A percentile compares a stretch with the other conserved stretches of the same genome.
Evolutionary conservation across 2,888 invertebrate species (phyloP).

Genomic region (Octodonta nipae): DNA sequence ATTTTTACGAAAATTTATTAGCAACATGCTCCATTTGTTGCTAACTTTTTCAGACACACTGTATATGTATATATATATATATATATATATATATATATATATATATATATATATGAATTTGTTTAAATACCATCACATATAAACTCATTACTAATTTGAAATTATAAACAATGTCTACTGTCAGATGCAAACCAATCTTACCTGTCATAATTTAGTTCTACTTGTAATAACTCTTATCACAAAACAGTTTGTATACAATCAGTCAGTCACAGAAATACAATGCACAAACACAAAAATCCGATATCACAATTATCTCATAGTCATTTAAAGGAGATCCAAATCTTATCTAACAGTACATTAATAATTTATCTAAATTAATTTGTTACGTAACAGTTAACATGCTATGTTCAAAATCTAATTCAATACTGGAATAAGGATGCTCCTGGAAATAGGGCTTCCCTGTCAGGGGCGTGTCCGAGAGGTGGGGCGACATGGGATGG

Average conservation of each 20-base stretch:
- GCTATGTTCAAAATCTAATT: conserved; percentile 15
- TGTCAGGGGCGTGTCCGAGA: conserved; percentile 34
- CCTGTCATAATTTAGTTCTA: conserved; percentile 3
- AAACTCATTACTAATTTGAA: too few species aligned
- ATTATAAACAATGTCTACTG: too few species aligned
- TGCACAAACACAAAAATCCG: neutral
- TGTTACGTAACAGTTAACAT: conserved; percentile 5
- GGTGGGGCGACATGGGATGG: conserved; percentile 47
- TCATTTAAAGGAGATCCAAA: neutral
- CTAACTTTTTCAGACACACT: too few species aligned
- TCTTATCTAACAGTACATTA: too few species aligned
- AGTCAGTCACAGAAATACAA: neutral
- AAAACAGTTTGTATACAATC: neutral
- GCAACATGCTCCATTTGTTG: too few species aligned
- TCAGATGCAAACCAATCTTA: too few species aligned
- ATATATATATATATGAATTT: too few species aligned
- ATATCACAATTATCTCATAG: neutral
- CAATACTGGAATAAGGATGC: conserved; percentile 24
- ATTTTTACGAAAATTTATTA: too few species aligned
- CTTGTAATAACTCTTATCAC: neutral
- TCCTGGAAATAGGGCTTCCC: conserved; percentile 25
- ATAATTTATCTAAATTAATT: too few species aligned
- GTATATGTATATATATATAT: too few species aligned
- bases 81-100: too few species aligned
- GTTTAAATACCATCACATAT: too few species aligned